phyloP scores from a whole-genome alignment of 2,113 vertebrate genomes.

The Osmerus mordax region DNA sequence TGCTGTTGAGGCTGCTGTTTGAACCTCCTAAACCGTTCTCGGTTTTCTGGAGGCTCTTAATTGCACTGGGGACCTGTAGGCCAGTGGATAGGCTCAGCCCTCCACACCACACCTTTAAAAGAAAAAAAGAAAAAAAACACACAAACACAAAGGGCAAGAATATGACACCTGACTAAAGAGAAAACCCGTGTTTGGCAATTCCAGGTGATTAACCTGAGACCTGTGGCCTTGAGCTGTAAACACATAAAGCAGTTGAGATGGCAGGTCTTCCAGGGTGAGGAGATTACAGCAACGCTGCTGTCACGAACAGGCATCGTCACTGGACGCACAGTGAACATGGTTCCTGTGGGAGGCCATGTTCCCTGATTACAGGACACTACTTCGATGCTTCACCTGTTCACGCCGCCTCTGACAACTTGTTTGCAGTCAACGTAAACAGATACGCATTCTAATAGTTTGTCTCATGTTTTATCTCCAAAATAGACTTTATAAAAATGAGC shows the following conservation, averaged over 20 bases:
- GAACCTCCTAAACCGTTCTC: conserved; percentile 79
- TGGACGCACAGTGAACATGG: not conserved
- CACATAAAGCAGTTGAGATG: not conserved
- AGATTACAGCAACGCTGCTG: not conserved
- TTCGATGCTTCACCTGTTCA: too few relatives aligned
- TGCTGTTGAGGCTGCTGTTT: conserved; percentile 76
- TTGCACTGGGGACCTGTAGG: conserved; percentile 86
- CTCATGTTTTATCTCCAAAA: too few relatives aligned
- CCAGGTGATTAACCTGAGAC: not conserved
- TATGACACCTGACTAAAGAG: too few relatives aligned
- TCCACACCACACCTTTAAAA: conserved; percentile 86
- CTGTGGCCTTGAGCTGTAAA: not conserved
- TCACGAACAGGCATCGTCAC: not conserved
- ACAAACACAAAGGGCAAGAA: too few relatives aligned
- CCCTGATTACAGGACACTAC: too few relatives aligned
- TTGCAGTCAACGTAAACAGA: too few relatives aligned
- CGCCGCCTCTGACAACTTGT: too few relatives aligned
- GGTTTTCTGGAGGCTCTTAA: conserved; percentile 80
- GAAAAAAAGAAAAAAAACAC: conserved; percentile 4
- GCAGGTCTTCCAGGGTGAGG: not conserved
- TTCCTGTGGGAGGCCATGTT: too few relatives aligned
- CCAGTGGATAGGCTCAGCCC: conserved; percentile 82
- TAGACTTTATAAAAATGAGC: too few relatives aligned
- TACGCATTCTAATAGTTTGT: too few relatives aligned
- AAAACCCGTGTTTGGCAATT: not conserved